Conservation (phyloP, 1,140 invertebrate genomes). For the Philaenus spumarius region DNA sequence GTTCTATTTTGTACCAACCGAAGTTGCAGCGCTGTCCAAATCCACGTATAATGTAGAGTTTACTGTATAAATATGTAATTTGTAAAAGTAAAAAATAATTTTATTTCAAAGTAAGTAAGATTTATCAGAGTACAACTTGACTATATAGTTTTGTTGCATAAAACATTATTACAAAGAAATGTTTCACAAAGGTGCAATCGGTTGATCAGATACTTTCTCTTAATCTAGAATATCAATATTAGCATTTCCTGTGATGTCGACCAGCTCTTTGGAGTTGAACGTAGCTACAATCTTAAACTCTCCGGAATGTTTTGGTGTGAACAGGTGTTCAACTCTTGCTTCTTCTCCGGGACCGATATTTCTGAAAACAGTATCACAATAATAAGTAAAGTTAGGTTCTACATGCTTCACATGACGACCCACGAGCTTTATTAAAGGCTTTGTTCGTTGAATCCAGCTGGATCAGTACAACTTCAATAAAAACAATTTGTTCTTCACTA, state of each 20-base stretch:
- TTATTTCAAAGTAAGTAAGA: too few relatives aligned
- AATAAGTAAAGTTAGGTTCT: neutral
- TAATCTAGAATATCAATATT: constrained; percentile 42
- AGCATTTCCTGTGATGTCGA: constrained; percentile 51
- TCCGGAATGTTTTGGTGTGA: constrained; percentile 47
- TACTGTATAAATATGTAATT: too few relatives aligned
- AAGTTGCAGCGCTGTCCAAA: too few relatives aligned
- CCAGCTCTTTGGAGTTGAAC: constrained; percentile 55
- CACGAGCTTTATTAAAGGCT: neutral
- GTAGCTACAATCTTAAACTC: constrained; percentile 52
- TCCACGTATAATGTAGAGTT: too few relatives aligned
- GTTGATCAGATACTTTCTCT: too few relatives aligned
- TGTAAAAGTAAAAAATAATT: too few relatives aligned
- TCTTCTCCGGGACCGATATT: constrained; percentile 46
- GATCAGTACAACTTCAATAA: neutral
- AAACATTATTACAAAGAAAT: too few relatives aligned
- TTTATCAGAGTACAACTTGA: too few relatives aligned
- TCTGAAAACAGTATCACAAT: constrained; percentile 27
- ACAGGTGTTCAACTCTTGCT: constrained; percentile 45
- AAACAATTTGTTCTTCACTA: too few relatives aligned
- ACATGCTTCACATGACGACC: neutral
- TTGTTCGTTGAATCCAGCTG: neutral
- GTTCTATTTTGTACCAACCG: too few relatives aligned
- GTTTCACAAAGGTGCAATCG: too few relatives aligned
- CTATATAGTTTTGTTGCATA: too few relatives aligned